Percentiles rank a stretch among this genome's conserved stretches.
phyloP scores from a whole-genome alignment of 2,797 vertebrate genomes.

The Anabacerthia variegaticeps region DNA sequence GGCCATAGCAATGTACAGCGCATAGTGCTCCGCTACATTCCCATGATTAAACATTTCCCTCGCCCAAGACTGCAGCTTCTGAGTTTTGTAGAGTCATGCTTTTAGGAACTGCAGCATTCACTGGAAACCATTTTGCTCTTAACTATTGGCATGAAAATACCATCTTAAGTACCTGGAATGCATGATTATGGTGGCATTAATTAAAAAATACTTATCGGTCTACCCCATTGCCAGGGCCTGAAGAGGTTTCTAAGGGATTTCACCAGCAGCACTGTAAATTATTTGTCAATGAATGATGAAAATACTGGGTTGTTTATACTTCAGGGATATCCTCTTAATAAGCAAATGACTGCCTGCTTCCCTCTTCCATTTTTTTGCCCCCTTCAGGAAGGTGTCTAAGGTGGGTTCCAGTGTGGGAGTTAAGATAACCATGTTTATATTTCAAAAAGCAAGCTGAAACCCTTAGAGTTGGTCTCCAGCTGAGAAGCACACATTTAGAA shows the following conservation, averaged over 20 bases:
- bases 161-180: not conserved
- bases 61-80: not conserved
- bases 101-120: not conserved
- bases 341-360: slow-evolving; percentile 10
- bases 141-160: not conserved
- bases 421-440: slow-evolving; percentile 61
- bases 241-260: slow-evolving; percentile 62
- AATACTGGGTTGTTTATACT: slow-evolving; percentile 65
- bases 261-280: slow-evolving; percentile 44
- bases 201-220: slow-evolving; percentile 52
- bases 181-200: slow-evolving; percentile 17
- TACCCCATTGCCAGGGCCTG: slow-evolving; percentile 4
- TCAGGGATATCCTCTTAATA: slow-evolving; percentile 46
- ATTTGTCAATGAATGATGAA: slow-evolving; percentile 66
- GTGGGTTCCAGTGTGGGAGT: slow-evolving; percentile 46
- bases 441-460: slow-evolving; percentile 67
- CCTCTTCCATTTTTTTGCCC: not conserved
- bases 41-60: not conserved
- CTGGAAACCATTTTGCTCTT: not conserved
- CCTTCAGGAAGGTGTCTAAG: slow-evolving; percentile 51
- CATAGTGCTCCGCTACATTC: not conserved
- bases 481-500: slow-evolving; percentile 68
- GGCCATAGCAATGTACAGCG: not conserved
- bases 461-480: slow-evolving; percentile 60
- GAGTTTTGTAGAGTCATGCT: not conserved